A percentile compares a stretch with the other conserved stretches of the same genome.
Evolutionary conservation across 2,888 invertebrate genomes (phyloP).

Genomic region (Crocallis elinguaria): DNA sequence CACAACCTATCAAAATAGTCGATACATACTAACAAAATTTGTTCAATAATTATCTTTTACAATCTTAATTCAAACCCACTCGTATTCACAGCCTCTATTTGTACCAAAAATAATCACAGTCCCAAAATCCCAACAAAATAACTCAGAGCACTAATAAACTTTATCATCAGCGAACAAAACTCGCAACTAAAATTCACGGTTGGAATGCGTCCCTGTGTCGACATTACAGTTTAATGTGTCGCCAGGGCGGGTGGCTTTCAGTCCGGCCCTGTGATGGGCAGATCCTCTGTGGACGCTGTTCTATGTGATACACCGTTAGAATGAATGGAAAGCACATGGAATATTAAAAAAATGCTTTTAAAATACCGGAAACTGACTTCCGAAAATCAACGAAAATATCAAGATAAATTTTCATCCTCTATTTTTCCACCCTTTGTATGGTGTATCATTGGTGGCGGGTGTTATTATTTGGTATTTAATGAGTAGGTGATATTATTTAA

Average conservation of each 20-base stretch:
- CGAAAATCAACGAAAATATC: no score
- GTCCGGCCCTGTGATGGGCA: conserved; percentile 27
- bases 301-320: conserved; percentile 3
- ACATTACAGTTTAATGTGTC: conserved; percentile 35
- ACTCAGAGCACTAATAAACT: conserved; percentile 17
- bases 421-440: no score
- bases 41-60: no score
- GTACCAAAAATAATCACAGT: conserved; percentile 22
- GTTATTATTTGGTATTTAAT: no score
- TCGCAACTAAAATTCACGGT: conserved; percentile 10
- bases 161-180: conserved; percentile 12
- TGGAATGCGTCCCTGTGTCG: conserved; percentile 35
- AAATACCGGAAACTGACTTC: no score
- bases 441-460: no score
- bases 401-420: no score
- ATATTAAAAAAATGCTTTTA: no score
- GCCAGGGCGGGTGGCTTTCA: conserved; percentile 25
- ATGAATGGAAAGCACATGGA: not conserved
- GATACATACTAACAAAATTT: no score
- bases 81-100: not conserved
- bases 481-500: no score
- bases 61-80: not conserved
- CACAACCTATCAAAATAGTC: no score
- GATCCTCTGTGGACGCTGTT: conserved; percentile 21
- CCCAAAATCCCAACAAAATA: conserved; percentile 6